These are phyloP conservation scores for Phenacoccus solenopsis DNA, from an alignment of 1,140 invertebrate species.

Conservation along the genomic window DNA sequence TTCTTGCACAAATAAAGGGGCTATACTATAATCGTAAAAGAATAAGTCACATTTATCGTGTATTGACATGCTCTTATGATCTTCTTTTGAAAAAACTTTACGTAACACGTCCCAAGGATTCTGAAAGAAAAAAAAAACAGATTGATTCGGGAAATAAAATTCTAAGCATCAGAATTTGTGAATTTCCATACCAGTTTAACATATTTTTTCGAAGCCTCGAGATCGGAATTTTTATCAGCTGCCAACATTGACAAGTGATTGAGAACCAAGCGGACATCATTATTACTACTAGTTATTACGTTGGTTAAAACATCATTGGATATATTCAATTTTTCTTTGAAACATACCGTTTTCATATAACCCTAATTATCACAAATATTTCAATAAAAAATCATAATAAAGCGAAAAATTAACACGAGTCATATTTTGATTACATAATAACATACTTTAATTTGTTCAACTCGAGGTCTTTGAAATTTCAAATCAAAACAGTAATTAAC, in stretches of 20 bases:
- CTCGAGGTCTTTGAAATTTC: constrained; percentile 61
- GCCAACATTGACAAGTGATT: constrained; percentile 67
- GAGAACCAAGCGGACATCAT: constrained; percentile 86
- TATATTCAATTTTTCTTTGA: constrained; percentile 82
- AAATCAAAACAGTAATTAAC: constrained; percentile 93
- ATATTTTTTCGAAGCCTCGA: constrained; percentile 54
- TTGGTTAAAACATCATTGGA: constrained; percentile 58
- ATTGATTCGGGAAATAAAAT: too few species aligned
- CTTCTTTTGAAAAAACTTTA: constrained; percentile 74
- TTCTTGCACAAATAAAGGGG: constrained; percentile 93
- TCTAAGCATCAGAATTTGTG: not conserved
- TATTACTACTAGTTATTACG: constrained; percentile 76
- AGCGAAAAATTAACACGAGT: not conserved
- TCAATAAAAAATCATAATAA: constrained; percentile 12
- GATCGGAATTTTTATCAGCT: constrained; percentile 39
- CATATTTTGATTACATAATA: not conserved
- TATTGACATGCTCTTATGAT: constrained; percentile 68
- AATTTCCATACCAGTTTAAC: constrained; percentile 51
- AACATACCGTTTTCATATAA: constrained; percentile 80
- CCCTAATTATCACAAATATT: constrained; percentile 39
- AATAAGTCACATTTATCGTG: constrained; percentile 84
- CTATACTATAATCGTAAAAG: constrained; percentile 93
- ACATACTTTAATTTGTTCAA: constrained; percentile 79
- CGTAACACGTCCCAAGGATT: constrained; percentile 88
- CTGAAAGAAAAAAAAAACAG: too few species aligned